Percentiles rank a stretch among this genome's conserved stretches.
Evolutionary conservation across 2,113 vertebrate species (phyloP).

Genomic region (Phycodurus eques): DNA sequence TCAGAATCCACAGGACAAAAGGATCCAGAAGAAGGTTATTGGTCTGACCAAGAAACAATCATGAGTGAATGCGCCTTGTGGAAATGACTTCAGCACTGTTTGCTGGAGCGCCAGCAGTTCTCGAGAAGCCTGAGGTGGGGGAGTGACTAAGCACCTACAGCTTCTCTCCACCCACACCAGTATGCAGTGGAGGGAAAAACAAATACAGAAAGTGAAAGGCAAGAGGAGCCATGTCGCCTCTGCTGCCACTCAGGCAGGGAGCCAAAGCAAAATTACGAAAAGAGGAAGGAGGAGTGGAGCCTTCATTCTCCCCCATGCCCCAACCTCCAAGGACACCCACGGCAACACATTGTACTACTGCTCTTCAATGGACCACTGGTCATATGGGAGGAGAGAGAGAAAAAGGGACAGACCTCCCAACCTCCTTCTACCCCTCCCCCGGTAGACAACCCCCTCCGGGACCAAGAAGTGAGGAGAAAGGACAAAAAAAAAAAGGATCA

Average conservation of each 20-base stretch:
- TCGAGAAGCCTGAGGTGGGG: constrained; percentile 22
- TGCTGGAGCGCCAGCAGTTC: constrained; percentile 41
- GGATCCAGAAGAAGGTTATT: constrained; percentile 16
- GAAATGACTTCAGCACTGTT: constrained; percentile 37
- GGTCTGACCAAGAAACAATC: constrained; percentile 12
- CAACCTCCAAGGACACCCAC: constrained; percentile 37
- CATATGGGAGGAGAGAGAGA: constrained; percentile 49
- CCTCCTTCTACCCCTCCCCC: constrained; percentile 57
- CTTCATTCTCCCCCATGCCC: constrained; percentile 43
- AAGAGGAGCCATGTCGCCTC: constrained; percentile 37
- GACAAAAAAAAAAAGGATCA: constrained; percentile 10
- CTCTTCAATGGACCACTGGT: constrained; percentile 59
- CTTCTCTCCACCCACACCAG: constrained; percentile 51
- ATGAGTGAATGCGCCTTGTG: constrained; percentile 18
- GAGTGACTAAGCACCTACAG: constrained; percentile 32
- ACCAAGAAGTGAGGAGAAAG: constrained; percentile 20
- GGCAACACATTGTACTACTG: constrained; percentile 67
- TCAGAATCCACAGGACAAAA: constrained; percentile 5
- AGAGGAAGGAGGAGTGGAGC: constrained; percentile 26
- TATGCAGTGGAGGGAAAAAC: constrained; percentile 57
- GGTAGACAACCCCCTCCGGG: background rate
- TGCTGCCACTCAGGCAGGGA: constrained; percentile 43
- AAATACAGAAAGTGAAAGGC: constrained; percentile 51
- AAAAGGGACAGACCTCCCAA: constrained; percentile 65
- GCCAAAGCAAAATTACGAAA: constrained; percentile 69